Evolutionary conservation across 2,888 invertebrate genomes (phyloP).

Genomic region (Macrosiphum euphorbiae): DNA sequence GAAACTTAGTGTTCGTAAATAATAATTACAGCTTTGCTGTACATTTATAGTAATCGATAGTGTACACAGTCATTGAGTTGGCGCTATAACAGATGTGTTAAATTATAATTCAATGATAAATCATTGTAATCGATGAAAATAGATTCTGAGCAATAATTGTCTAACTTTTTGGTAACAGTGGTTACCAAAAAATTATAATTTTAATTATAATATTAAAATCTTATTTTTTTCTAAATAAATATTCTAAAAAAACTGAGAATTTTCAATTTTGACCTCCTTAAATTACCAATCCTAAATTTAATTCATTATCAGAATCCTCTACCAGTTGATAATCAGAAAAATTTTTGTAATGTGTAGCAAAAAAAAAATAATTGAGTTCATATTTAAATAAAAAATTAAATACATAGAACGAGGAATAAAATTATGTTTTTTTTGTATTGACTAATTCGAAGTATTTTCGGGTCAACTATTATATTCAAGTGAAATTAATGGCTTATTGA

Average conservation of each 20-base stretch:
- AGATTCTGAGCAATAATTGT: not conserved
- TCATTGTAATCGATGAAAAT: not conserved
- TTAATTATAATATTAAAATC: not conserved
- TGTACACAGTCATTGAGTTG: not conserved
- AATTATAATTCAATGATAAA: not conserved
- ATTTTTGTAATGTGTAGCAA: not conserved
- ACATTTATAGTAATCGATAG: not conserved
- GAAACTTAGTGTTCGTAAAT: not conserved
- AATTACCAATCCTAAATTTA: not conserved
- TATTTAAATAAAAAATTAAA: not conserved
- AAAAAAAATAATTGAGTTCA: not conserved
- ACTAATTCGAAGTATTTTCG: not conserved
- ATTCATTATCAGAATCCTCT: not conserved
- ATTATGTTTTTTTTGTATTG: not conserved
- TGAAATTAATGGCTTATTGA: not conserved
- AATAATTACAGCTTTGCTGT: not conserved
- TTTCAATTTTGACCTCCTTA: not conserved
- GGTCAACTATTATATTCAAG: not conserved
- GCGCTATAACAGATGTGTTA: not conserved
- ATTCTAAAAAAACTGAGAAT: not conserved
- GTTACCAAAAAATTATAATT: not conserved
- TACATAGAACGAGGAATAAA: not conserved
- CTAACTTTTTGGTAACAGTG: not conserved
- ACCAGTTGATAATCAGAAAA: not conserved
- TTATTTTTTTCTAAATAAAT: not conserved